phyloP scores from a whole-genome alignment of 2,797 vertebrate species.

The Gadopsis bispinosus region DNA sequence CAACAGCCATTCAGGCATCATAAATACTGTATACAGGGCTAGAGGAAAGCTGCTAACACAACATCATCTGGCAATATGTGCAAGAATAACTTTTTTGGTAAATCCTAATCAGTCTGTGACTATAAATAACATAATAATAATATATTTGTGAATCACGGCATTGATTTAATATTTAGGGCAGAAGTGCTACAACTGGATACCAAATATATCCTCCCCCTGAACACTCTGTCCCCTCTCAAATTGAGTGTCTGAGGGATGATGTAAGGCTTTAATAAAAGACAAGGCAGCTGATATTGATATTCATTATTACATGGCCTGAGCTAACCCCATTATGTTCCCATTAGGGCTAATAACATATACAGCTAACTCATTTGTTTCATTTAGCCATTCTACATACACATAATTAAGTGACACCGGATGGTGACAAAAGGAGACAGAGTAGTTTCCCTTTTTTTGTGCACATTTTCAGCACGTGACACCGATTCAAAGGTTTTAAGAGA shows the following conservation, averaged over 20 bases:
- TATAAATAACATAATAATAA: constrained; percentile 13
- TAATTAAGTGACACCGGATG: constrained; percentile 73
- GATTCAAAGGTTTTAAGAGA: constrained; percentile 43
- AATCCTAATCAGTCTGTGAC: neutral
- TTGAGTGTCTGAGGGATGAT: constrained; percentile 84
- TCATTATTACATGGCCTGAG: constrained; percentile 83
- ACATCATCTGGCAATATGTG: neutral
- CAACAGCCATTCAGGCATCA: constrained; percentile 49
- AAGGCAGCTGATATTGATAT: constrained; percentile 83
- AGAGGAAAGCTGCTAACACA: constrained; percentile 8
- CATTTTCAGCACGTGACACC: constrained; percentile 26
- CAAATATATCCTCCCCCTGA: constrained; percentile 42
- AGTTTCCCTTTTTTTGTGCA: constrained; percentile 19
- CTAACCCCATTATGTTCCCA: constrained; percentile 85
- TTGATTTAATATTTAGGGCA: constrained; percentile 37
- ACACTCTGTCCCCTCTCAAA: constrained; percentile 59
- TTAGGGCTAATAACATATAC: constrained; percentile 84
- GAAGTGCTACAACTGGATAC: constrained; percentile 10
- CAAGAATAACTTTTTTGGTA: neutral
- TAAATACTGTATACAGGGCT: constrained; percentile 44
- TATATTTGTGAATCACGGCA: neutral
- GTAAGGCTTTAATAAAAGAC: constrained; percentile 87
- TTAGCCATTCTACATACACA: constrained; percentile 77
- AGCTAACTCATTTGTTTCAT: constrained; percentile 85
- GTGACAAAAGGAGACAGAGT: constrained; percentile 70